phyloP scores from a whole-genome alignment of 2,888 invertebrate genomes.

The Limenitis camilla region DNA sequence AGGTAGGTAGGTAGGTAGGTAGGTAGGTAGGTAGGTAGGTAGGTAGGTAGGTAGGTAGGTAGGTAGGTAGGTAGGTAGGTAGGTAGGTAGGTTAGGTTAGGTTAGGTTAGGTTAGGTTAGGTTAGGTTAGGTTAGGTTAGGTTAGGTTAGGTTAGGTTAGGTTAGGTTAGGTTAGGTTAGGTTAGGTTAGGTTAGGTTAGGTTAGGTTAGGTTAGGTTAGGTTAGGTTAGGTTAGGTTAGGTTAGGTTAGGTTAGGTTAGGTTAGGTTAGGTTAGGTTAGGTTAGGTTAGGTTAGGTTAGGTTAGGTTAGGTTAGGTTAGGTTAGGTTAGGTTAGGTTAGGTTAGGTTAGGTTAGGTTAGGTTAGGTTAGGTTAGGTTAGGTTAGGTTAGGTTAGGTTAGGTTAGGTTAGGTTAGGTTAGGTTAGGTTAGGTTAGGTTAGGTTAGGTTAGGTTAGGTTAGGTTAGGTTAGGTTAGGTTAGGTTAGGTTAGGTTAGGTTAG shows the following conservation, averaged over 20 bases:
- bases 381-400: too few relatives aligned
- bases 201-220: slow-evolving; percentile 15
- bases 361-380: too few relatives aligned
- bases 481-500: too few relatives aligned
- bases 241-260: slow-evolving; percentile 20
- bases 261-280: slow-evolving; percentile 19
- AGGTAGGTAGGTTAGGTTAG: too few relatives aligned
- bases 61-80: slow-evolving; percentile 21
- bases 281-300: slow-evolving; percentile 17
- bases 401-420: too few relatives aligned
- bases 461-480: too few relatives aligned
- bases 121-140: slow-evolving; percentile 25
- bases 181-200: slow-evolving; percentile 18
- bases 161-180: slow-evolving; percentile 22
- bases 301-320: slow-evolving; percentile 16
- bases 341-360: slow-evolving; percentile 18
- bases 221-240: slow-evolving; percentile 20
- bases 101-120: slow-evolving; percentile 28
- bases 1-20: too few relatives aligned
- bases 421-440: too few relatives aligned
- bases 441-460: too few relatives aligned
- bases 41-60: neutral
- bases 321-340: slow-evolving; percentile 14
- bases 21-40: slow-evolving; percentile 1
- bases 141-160: slow-evolving; percentile 25